Evolutionary conservation across 2,113 vertebrate genomes (phyloP).

Genomic region (Camelus dromedarius): DNA sequence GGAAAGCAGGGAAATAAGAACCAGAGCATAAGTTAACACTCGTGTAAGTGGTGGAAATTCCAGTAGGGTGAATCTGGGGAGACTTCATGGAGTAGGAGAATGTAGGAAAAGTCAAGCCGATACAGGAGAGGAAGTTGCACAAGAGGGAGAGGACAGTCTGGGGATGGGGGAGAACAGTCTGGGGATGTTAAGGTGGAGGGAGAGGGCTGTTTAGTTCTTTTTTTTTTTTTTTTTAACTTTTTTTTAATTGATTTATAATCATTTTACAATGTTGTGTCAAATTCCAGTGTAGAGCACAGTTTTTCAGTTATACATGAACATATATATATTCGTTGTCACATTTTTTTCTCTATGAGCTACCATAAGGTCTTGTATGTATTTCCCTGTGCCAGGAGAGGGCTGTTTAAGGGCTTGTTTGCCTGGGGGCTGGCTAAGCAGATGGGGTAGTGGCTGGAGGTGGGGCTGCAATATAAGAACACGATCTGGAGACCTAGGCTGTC

Average conservation of each 20-base stretch:
- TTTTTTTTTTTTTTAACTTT: too few species aligned
- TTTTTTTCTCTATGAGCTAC: too few species aligned
- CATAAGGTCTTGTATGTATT: too few species aligned
- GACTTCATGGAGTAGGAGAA: not conserved
- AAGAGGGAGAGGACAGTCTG: not conserved
- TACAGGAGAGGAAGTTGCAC: rapidly evolving
- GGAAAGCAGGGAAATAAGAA: not conserved
- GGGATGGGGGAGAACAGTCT: not conserved
- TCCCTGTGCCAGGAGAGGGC: too few species aligned
- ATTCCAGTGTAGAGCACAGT: too few species aligned
- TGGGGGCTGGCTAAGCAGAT: not conserved
- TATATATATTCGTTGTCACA: too few species aligned
- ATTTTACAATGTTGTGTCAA: too few species aligned
- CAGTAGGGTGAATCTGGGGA: rapidly evolving
- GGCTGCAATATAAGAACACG: not conserved
- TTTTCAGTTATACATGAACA: too few species aligned
- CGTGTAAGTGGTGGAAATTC: too few species aligned
- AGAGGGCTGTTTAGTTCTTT: too few species aligned
- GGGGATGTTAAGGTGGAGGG: not conserved
- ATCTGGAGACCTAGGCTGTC: not conserved
- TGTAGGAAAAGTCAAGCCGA: not conserved
- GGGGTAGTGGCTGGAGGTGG: not conserved
- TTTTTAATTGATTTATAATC: too few species aligned
- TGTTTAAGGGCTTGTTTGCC: not conserved
- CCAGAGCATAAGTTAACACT: not conserved